Evolutionary conservation across 2,888 invertebrate species (phyloP), one percentile per base, ranked within the genome.

Genomic region (Philereme transversata): DNA sequence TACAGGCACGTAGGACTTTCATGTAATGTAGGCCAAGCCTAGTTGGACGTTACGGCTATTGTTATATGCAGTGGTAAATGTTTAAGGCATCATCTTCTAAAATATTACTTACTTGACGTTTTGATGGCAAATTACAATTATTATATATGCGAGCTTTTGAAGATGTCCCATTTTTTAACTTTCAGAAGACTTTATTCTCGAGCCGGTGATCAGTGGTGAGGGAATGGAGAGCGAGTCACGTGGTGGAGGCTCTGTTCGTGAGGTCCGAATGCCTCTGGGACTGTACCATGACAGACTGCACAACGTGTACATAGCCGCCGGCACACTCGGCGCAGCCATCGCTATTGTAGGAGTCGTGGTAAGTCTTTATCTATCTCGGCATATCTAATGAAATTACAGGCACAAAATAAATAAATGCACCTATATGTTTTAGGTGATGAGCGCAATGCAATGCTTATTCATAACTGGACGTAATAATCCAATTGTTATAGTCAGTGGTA

Each of bases 291-390:
- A 95, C 78, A 93, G 95, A 46, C 88, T 95, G 65, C 96, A 96
- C 88, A 96, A 96, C 85, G 94, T 96, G 73, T 96, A 96, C 87
- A 95, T 96, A 74, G 96, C 96, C 7, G 96, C 95, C 35, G 96
- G 96, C 54, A 96, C 96, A 6, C 93, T 96, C 65, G 95, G 95
- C 44, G 95, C 95, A 48, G 96, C 96, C 55, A 94, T 96, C 62
- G 93, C 95, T 65, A 95, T 96, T 75, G 96, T 96, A 54, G 94
- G 95, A 51, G 91, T 96, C 66, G 95, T 96, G 86, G 96, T 96
- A 76, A 94, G 93, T 86, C 8, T 43, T 7, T 9, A 8, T 22
- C 22, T 22, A 22, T 22, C 22, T 22, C 22, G 22, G 22, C 22
- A 22, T 22, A 22, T 22, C 3, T 22, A 22, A 22, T 22, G 22